These are phyloP conservation scores for Diadegma fenestrale DNA, from an alignment of 2,888 invertebrate genomes.

Conservation along the genomic window DNA sequence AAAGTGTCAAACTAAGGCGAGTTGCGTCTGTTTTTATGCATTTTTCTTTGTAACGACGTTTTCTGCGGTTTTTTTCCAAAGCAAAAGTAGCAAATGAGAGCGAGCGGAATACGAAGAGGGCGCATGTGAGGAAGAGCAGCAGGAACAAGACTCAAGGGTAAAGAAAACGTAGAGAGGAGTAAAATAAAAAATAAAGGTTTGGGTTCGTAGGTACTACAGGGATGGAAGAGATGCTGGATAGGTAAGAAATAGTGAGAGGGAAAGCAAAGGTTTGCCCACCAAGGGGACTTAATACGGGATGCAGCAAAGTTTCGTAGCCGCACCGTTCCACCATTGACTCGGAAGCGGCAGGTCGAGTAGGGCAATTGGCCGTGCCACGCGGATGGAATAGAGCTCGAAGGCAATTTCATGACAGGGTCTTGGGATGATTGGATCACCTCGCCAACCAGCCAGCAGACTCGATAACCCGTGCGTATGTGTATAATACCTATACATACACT, in stretches of 20 bases:
- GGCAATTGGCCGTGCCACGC: slow-evolving; percentile 81
- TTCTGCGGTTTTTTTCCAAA: slow-evolving; percentile 34
- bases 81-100: slow-evolving; percentile 29
- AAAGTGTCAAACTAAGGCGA: slow-evolving; percentile 10
- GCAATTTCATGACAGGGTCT: slow-evolving; percentile 83
- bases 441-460: slow-evolving; percentile 73
- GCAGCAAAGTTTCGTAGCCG: slow-evolving; percentile 79
- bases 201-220: neutral
- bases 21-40: slow-evolving; percentile 23
- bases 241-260: slow-evolving; percentile 28
- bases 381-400: slow-evolving; percentile 81
- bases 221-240: slow-evolving; percentile 40
- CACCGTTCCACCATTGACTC: slow-evolving; percentile 43
- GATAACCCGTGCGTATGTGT: slow-evolving; percentile 74
- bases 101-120: slow-evolving; percentile 41
- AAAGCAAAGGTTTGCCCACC: slow-evolving; percentile 58
- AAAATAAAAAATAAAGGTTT: slow-evolving; percentile 18
- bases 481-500: slow-evolving; percentile 13
- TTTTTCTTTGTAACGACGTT: slow-evolving; percentile 10
- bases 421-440: slow-evolving; percentile 83
- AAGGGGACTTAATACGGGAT: slow-evolving; percentile 78
- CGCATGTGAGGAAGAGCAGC: slow-evolving; percentile 30
- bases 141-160: slow-evolving; percentile 16
- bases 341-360: slow-evolving; percentile 72
- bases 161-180: slow-evolving; percentile 13